phyloP scores from a whole-genome alignment of 2,797 vertebrate genomes.

The Crocodylus rhombifer region DNA sequence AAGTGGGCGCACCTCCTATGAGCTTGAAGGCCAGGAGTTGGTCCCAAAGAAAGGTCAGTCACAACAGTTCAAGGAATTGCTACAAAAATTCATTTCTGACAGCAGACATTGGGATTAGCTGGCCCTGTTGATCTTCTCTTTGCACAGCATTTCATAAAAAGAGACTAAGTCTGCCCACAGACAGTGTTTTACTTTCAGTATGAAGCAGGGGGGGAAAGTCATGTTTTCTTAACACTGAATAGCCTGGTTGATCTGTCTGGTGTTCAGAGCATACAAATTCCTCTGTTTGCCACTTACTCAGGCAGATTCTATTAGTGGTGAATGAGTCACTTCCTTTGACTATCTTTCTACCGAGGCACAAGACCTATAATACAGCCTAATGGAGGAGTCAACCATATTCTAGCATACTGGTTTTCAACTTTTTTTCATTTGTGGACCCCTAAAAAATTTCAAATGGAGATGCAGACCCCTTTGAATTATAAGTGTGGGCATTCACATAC shows the following conservation, averaged over 20 bases:
- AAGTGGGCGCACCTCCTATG: neutral
- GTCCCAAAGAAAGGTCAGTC: neutral
- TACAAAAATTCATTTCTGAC: neutral
- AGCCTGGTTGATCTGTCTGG: neutral
- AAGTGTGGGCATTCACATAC: too few relatives aligned
- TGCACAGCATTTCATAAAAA: neutral
- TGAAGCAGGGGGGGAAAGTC: neutral
- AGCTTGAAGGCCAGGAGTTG: neutral
- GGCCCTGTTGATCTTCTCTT: neutral
- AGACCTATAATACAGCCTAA: neutral
- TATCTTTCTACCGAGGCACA: slow-evolving; percentile 1
- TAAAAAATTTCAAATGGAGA: too few relatives aligned
- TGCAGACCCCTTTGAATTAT: too few relatives aligned
- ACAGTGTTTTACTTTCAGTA: neutral
- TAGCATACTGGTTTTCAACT: too few relatives aligned
- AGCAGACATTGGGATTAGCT: neutral
- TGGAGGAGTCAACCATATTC: too few relatives aligned
- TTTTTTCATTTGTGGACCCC: too few relatives aligned
- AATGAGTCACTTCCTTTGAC: neutral
- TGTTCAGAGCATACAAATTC: neutral
- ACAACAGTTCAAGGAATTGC: neutral
- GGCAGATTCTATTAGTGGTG: neutral
- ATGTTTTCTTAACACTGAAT: neutral
- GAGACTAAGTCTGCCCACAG: neutral
- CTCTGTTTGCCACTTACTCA: neutral